Percentiles rank a stretch among this genome's conserved stretches.
These are phyloP conservation scores for Pithys albifrons DNA, from an alignment of 2,113 vertebrate genomes.

Conservation along the genomic window DNA sequence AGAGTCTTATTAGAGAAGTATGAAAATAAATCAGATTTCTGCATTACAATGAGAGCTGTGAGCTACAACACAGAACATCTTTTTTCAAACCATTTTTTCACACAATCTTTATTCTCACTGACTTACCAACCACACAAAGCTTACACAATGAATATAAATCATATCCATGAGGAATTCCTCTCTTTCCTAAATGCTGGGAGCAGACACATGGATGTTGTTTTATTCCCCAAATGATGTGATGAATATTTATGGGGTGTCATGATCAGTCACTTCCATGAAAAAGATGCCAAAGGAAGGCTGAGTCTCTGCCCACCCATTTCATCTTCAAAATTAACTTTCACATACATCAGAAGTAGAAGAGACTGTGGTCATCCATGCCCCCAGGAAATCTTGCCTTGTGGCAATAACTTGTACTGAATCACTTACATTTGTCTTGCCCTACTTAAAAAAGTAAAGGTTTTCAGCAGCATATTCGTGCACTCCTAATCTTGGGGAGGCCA, in stretches of 20 bases:
- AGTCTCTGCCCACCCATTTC: background rate
- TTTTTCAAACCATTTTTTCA: constrained; percentile 28
- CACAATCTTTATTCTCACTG: constrained; percentile 19
- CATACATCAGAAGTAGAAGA: background rate
- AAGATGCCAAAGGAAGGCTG: constrained; percentile 5
- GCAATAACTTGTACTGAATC: background rate
- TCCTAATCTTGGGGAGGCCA: background rate
- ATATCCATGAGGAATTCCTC: constrained; percentile 54
- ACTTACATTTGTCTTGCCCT: background rate
- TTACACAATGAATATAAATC: constrained; percentile 49
- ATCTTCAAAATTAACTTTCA: constrained; percentile 4
- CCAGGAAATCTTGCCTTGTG: background rate
- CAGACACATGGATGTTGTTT: constrained; percentile 37
- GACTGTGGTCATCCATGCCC: background rate
- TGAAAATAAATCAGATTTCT: constrained; percentile 60
- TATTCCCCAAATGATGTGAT: constrained; percentile 64
- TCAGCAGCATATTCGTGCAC: background rate
- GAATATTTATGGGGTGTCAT: constrained; percentile 66
- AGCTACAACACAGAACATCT: constrained; percentile 40
- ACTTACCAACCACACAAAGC: constrained; percentile 23
- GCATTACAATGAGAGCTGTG: background rate
- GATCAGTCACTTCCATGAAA: constrained; percentile 22
- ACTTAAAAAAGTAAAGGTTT: background rate
- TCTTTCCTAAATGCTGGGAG: constrained; percentile 21
- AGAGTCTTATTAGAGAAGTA: constrained; percentile 46